phyloP scores from a whole-genome alignment of 2,113 vertebrate genomes.

The Accipiter cooperii region DNA sequence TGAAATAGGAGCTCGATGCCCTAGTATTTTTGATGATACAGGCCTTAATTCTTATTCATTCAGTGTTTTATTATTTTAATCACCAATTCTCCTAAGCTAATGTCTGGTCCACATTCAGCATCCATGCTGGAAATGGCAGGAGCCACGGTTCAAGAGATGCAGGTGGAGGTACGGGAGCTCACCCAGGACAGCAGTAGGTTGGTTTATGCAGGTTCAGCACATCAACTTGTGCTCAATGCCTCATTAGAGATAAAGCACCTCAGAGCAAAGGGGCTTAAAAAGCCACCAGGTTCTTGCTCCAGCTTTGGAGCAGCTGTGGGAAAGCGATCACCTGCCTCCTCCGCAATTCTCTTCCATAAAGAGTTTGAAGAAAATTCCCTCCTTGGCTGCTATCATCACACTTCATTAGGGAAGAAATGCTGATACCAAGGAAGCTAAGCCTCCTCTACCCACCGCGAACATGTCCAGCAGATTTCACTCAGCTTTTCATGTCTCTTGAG shows the following conservation, averaged over 20 bases:
- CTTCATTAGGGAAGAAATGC: background rate
- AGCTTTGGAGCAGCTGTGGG: background rate
- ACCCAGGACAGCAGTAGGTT: background rate
- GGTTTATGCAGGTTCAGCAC: background rate
- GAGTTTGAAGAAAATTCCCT: background rate
- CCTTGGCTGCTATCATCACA: background rate
- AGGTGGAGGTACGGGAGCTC: background rate
- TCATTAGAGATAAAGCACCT: background rate
- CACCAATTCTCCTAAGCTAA: background rate
- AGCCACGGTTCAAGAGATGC: background rate
- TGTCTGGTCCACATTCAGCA: background rate
- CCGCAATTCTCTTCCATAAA: background rate
- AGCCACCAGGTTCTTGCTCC: fast-evolving
- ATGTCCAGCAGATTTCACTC: background rate
- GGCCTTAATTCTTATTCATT: background rate
- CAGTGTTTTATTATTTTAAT: background rate
- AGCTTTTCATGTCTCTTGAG: background rate
- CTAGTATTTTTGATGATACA: background rate
- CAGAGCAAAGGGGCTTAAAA: background rate
- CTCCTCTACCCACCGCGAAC: background rate
- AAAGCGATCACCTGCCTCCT: background rate
- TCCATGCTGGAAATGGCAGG: background rate
- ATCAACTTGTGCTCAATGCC: background rate
- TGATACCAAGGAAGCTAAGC: background rate
- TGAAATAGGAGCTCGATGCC: background rate